A percentile compares a stretch with the other conserved stretches of the same genome.
Conservation (phyloP, 2,797 vertebrate species). For the Psittacula derbiana region DNA sequence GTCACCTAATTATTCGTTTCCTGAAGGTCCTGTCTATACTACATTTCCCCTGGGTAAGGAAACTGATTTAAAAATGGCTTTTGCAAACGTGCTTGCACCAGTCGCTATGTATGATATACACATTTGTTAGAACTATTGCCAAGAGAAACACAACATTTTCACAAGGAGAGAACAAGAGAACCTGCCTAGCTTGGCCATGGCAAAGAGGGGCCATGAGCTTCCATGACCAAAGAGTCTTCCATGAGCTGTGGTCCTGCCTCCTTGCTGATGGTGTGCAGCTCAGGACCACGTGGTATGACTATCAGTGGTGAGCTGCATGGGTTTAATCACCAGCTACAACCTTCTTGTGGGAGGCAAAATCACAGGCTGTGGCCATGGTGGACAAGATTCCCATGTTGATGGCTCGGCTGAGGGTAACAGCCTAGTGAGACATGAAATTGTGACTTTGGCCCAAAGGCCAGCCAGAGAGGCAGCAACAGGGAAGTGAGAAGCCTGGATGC, state of each 20-base stretch:
- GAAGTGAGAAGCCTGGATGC: not conserved
- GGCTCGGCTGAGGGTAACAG: not conserved
- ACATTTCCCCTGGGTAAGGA: conserved; percentile 64
- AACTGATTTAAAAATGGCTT: conserved; percentile 65
- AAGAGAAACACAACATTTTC: not conserved
- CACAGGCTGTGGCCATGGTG: not conserved
- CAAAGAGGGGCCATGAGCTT: not conserved
- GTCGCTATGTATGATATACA: not conserved
- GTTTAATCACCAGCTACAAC: not conserved
- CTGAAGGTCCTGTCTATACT: conserved; percentile 67
- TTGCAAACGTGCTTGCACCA: conserved; percentile 11
- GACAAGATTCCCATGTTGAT: not conserved
- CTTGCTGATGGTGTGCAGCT: not conserved
- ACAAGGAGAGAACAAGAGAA: not conserved
- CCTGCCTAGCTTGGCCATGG: not conserved
- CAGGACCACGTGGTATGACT: accelerated
- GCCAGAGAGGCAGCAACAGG: not conserved
- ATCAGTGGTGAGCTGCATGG: accelerated
- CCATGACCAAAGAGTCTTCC: too few species aligned
- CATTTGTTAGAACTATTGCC: conserved; percentile 15
- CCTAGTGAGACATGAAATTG: not conserved
- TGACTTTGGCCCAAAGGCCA: not conserved
- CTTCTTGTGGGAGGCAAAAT: not conserved
- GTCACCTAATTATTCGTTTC: conserved; percentile 72
- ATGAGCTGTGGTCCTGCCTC: accelerated